Evolutionary conservation across 2,888 invertebrate species (phyloP), one percentile per base, ranked within the genome.

Genomic region (Seladonia tumulorum): DNA sequence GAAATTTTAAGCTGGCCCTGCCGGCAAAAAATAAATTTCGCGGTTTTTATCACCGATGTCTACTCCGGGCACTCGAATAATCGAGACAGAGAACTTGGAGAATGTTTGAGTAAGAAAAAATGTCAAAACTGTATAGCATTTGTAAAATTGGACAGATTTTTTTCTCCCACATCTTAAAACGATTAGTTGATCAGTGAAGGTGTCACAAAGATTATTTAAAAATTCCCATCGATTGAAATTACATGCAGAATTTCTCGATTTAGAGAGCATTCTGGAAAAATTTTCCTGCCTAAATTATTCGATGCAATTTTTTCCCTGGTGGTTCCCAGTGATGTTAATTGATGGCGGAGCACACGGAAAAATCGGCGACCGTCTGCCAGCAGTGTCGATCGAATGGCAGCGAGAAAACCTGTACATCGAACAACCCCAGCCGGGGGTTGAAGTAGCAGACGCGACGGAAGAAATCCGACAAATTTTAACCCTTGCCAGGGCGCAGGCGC

Each of bases 361-460:
- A 25, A 25, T 60, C 25, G 25, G 1, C 25, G 25, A 12, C 57
- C n/a, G 57, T 25, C 25, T 57, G 25, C 25, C 14, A 16, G 60
- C n/a, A 57, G n/a, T 12, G 25, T 25, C 12, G 57, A 12, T 57
- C 57, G 57, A 57, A 57, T n/a, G n/a, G 57, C 60, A 25, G 25
- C 14, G 25, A 16, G 60, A 60, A 14, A 60, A 25, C 25, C 25
- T 60, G 60, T 60, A 53, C 53, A 60, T 14, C 60, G 25, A 16
- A 25, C 60, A 60, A 60, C 25, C 60, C 25, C 25, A 60, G 14
- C 14, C 60, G 35, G 35, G 18, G 35, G 66, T 18, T 29, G 29
- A 66, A 66, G 66, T 66, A 66, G 35, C 35, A 66, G 35, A 35
- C 35, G 35, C 66, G 66, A 18, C 66, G 66, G 66, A 66, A 66